Evolutionary conservation across 2,888 invertebrate species (phyloP), one percentile per base, ranked within the genome.

Genomic region (Hydropsyche betteni): DNA sequence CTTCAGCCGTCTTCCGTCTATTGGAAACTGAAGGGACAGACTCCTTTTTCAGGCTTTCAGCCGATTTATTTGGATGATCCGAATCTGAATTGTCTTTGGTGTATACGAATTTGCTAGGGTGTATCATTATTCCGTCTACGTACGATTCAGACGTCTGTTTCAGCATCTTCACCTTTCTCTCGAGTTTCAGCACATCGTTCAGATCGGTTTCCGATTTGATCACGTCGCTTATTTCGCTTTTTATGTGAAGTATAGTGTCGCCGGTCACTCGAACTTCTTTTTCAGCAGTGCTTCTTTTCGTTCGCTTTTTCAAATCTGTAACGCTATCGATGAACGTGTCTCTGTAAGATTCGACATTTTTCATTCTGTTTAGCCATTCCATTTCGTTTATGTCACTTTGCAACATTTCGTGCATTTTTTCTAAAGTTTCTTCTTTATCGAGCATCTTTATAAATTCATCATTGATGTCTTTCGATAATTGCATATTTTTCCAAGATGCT

Each of bases 141-240:
- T 58, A 73, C 5, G 58, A 73, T 14, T 55, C 64, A 4, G 36
- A 14, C 5, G 34, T 50, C 6, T 61, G 8, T 33, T 24, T 52
- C 34, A n/a, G 53, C 8, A 34, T 2, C n/a, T 61, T 58, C 5
- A 34, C 7, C 8, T 61, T 58, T 38, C 61, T 73, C n/a, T 73
- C 61, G 2, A 16, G n/a, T 38, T 53, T 34, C 14, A 71, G 33
- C 16, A 38, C 36, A 24, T 55, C 74, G 12, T 77, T 69, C 33
- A 77, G 58, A 52, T 77, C 75, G 5, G 70, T 73, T 16, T 77
- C 77, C 0, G 78, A 78, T 58, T 78, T 78, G n/a, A 78, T 78
- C 0, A 78, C 78, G 44, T 77, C 77, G 14, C 78, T 78, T 5
- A 78, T 72, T 33, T 74, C 77, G 52, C 77, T 77, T 16, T 68